A percentile compares a stretch with the other conserved stretches of the same genome.
phyloP scores from a whole-genome alignment of 53 echinoderm and acorn worm species.

The Temnopleurus reevesii region DNA sequence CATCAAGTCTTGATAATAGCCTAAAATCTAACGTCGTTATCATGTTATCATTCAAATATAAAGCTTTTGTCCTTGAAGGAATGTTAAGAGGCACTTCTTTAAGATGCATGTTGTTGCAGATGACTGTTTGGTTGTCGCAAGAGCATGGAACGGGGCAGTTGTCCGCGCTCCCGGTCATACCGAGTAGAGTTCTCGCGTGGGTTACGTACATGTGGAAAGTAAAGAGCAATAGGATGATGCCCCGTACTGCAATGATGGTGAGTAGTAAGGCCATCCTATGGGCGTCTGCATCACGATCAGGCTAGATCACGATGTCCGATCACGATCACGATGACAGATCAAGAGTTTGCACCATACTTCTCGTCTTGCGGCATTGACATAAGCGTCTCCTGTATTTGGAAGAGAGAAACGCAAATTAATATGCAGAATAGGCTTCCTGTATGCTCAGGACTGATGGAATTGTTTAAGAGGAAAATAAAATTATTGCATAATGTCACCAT shows the following conservation, averaged over 20 bases:
- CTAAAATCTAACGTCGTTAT: not conserved
- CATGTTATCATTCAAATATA: slow-evolving; percentile 16
- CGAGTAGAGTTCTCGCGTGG: not conserved
- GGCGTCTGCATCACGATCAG: not conserved
- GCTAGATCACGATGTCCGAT: not conserved
- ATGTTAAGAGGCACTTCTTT: slow-evolving; percentile 22
- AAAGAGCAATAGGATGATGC: not conserved
- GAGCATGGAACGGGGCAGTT: not conserved
- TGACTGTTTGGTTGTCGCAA: slow-evolving; percentile 16
- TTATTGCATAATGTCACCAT: too few relatives aligned
- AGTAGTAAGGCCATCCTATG: not conserved
- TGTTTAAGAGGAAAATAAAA: too few relatives aligned
- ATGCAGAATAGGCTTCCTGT: too few relatives aligned
- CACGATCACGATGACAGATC: not conserved
- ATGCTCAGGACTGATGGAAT: too few relatives aligned
- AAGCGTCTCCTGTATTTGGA: not conserved
- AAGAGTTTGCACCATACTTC: not conserved
- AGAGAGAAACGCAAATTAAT: not conserved
- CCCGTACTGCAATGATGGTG: not conserved
- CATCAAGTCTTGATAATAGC: not conserved
- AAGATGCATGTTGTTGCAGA: not conserved
- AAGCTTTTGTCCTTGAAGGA: slow-evolving; percentile 8
- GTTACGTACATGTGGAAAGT: not conserved
- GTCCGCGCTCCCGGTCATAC: not conserved
- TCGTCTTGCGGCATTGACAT: not conserved